Percentiles rank a stretch among this genome's conserved stretches.
Evolutionary conservation across 2,888 invertebrate genomes (phyloP).

Genomic region (Phalangium opilio): DNA sequence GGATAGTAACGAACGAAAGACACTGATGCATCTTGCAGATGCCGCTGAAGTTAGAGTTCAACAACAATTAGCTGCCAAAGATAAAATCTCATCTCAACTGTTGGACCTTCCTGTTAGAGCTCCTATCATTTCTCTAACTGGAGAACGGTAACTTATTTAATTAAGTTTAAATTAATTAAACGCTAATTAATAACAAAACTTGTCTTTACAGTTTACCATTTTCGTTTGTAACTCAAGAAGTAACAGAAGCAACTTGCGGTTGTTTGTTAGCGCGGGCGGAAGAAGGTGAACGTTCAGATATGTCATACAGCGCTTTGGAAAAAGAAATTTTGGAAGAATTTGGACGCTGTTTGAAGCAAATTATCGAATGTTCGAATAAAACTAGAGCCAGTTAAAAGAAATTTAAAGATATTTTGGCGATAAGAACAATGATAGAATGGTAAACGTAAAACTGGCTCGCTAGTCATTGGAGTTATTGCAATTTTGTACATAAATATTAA

Average conservation of each 20-base stretch:
- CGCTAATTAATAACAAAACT: not conserved
- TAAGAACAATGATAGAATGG: too few relatives aligned
- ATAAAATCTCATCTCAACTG: constrained; percentile 32
- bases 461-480: too few relatives aligned
- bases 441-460: too few relatives aligned
- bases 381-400: constrained; percentile 9
- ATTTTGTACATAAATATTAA: too few relatives aligned
- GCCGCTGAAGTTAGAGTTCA: constrained; percentile 38
- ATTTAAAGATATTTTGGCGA: too few relatives aligned
- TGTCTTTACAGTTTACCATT: constrained; percentile 42
- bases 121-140: constrained; percentile 23
- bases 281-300: constrained; percentile 50
- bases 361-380: constrained; percentile 55
- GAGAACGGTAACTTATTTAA: constrained; percentile 30
- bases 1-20: constrained; percentile 49
- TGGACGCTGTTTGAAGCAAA: constrained; percentile 81
- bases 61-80: constrained; percentile 36
- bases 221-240: constrained; percentile 82
- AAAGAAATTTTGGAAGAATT: constrained; percentile 79
- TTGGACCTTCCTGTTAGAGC: constrained; percentile 29
- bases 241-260: constrained; percentile 88
- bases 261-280: constrained; percentile 88
- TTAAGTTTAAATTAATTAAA: too few relatives aligned
- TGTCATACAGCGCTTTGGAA: constrained; percentile 47
- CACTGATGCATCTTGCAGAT: constrained; percentile 39